Base-by-base conservation (phyloP, 1,140 invertebrate species). In the Maconellicoccus hirsutus region DNA sequence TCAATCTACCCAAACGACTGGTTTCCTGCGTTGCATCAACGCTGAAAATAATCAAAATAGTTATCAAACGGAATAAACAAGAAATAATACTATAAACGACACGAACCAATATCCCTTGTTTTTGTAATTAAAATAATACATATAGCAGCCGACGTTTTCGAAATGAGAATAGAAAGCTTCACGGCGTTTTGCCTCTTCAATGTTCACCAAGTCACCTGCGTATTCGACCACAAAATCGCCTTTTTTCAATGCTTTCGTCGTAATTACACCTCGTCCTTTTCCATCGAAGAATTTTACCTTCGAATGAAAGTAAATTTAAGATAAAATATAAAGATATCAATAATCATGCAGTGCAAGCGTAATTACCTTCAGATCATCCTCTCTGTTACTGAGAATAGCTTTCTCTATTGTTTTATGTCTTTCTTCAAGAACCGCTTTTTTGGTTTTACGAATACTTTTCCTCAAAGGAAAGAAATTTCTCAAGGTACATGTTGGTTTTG, bases 211-310 rank as follows among this genome's bases (percentile, higher is more conserved):
- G 78, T 99, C 94, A 8, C 98, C 98, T 71, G 89, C 86, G 80
- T 99, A 99, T 81, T 99, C 96, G 7, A 98, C 91, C 21, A 98
- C 94, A 82, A 95, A 98, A 77, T 97, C 93, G 21, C 93, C 93
- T 74, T 89, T 88, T 8, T 80, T 76, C 78, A 98, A 98, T 7
- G 83, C 77, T 66, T 86, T 85, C 2, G 86, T 88, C 0, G 95
- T 86, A 16, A 96, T 83, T 0, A 92, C 81, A 14, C 90, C 90
- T 42, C 90, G 82, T 4, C 90, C 90, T 79, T 92, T 92, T 2
- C 84, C 86, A 27, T 84, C 81, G 75, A 92, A 91, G 70, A 84
- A 77, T 39, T 82, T 81, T 1, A 88, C 80, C 86, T 88, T 73
- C 75, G 70, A 14, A 16, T n/a, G n/a, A 42, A 29, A 70, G 27